These are phyloP conservation scores for Meta bourneti DNA, from an alignment of 2,888 invertebrate species.

Conservation along the genomic window DNA sequence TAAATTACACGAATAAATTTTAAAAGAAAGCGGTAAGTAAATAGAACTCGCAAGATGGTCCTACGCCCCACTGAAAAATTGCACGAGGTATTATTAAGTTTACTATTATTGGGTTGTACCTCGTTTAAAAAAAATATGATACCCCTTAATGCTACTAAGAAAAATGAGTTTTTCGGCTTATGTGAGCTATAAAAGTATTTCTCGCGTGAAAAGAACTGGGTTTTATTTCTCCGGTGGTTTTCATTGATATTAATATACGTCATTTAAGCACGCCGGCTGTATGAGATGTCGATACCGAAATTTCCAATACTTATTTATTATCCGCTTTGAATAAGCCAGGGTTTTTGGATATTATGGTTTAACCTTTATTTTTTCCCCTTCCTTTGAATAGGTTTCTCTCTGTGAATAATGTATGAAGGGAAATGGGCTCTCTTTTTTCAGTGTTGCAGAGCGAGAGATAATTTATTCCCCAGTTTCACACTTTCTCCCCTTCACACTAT, in stretches of 20 bases:
- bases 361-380: constrained; percentile 32
- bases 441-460: constrained; percentile 32
- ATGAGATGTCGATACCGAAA: constrained; percentile 57
- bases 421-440: constrained; percentile 43
- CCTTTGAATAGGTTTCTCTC: constrained; percentile 36
- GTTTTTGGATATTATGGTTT: constrained; percentile 33
- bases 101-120: not conserved
- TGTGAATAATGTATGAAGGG: constrained; percentile 58
- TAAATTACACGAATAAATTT: too few species aligned
- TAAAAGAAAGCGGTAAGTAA: too few species aligned
- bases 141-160: constrained; percentile 14
- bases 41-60: too few species aligned
- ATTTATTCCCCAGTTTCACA: constrained; percentile 30
- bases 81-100: not conserved
- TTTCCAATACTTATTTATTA: constrained; percentile 70
- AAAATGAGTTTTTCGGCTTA: constrained; percentile 42
- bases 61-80: not conserved
- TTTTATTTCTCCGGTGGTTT: constrained; percentile 27
- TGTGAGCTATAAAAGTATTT: constrained; percentile 24
- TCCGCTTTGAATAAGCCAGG: constrained; percentile 39
- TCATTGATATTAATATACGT: constrained; percentile 62
- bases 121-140: not conserved
- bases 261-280: constrained; percentile 54
- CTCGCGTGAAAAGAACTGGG: constrained; percentile 21
- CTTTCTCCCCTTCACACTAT: constrained; percentile 6